Base-by-base conservation (phyloP, 2,797 vertebrate species). In the Hybognathus amarus region DNA sequence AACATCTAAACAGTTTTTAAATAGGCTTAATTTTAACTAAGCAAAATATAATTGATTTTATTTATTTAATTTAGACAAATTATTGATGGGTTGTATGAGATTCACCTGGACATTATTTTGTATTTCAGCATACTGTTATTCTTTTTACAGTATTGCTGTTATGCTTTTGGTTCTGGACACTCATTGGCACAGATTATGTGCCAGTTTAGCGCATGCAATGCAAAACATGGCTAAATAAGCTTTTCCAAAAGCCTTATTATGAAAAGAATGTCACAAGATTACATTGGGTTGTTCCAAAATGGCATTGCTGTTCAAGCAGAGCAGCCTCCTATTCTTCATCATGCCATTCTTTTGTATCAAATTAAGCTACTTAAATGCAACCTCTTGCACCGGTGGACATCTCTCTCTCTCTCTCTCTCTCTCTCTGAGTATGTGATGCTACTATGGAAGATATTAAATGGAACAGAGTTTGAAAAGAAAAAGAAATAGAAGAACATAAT, bases 371-470 rank as follows among this genome's bases (percentile, higher is more conserved):
- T 10, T 40, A 42, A 74, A 80, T 80, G 71, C 75, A 30, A 8
- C 81, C 82, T 67, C 78, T 70, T 75, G 83, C 80, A 85, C 80
- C 86, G 77, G 27, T 68, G 66, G 27, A 79, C 71, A 78, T 77
- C 40, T 42, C 7, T 82, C 86, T 69, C 80, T 77, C 76, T 87
- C 80, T 22, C 52, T 22, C 20, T 56, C 52, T 56, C 38, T 82
- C 70, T 77, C 40, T 75, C 18, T 59, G 70, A n/a, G 54, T 77
- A 17, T 69, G 38, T 67, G 27, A 77, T 86, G 83, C 87, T 68
- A 88, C 87, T 68, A 88, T 90, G 91, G 91, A 92, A 92, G 90
- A 90, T 88, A 79, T 93, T 87, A 90, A 88, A 91, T 93, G 93
- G 91, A 90, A n/a, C n/a, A 93, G 90, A 90, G 33, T 54, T 52